These are phyloP conservation scores for Grallaria varia DNA, from an alignment of 2,113 vertebrate species.

Conservation along the genomic window DNA sequence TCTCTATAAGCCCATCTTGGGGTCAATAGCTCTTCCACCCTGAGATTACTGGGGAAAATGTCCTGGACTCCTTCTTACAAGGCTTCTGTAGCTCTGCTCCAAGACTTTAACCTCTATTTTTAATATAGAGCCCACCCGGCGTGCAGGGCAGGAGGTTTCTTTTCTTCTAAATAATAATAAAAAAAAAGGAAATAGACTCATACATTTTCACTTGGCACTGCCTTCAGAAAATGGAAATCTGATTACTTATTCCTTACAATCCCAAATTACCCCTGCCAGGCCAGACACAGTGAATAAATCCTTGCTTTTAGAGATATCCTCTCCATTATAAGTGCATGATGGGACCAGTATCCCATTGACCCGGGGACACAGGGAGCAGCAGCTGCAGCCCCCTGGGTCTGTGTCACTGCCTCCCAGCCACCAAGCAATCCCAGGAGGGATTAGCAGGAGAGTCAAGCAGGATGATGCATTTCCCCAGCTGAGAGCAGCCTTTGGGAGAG, in stretches of 20 bases:
- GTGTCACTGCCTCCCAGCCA: background rate
- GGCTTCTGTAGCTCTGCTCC: background rate
- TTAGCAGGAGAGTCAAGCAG: background rate
- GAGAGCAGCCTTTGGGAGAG: background rate
- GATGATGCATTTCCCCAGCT: background rate
- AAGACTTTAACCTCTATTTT: background rate
- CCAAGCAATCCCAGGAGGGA: background rate
- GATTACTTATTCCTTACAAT: constrained; percentile 64
- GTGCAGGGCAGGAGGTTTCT: background rate
- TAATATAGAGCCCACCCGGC: background rate
- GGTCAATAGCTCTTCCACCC: background rate
- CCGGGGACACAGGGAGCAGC: background rate
- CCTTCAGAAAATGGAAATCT: constrained; percentile 39
- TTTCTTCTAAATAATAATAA: constrained; percentile 10
- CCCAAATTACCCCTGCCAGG: constrained; percentile 54
- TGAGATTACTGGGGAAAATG: background rate
- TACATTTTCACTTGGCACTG: constrained; percentile 10
- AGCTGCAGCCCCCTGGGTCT: background rate
- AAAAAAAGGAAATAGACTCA: constrained; percentile 3
- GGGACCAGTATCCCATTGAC: constrained; percentile 29
- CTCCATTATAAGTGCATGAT: background rate
- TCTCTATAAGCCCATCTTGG: background rate
- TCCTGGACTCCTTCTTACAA: background rate
- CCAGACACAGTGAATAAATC: constrained; percentile 64
- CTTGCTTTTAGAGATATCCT: constrained; percentile 2